A percentile compares a stretch with the other conserved stretches of the same genome.
phyloP scores from a whole-genome alignment of 2,113 vertebrate species.

The Atractosteus spatula region DNA sequence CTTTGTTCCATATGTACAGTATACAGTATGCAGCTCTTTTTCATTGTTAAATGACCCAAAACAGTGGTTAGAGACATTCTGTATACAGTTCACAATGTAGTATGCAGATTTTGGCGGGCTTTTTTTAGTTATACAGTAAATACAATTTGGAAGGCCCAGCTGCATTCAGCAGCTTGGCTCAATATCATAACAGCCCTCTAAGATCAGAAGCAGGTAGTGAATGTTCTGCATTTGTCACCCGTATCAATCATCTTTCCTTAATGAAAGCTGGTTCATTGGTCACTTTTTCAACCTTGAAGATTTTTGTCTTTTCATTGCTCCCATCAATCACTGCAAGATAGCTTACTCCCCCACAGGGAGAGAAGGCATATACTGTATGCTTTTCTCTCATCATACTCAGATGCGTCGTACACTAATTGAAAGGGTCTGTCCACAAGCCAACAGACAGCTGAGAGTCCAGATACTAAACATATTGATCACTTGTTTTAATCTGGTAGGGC shows the following conservation, averaged over 20 bases:
- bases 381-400: background rate
- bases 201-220: conserved; percentile 20
- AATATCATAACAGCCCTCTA: conserved; percentile 18
- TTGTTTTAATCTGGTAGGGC: conserved; percentile 14
- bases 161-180: conserved; percentile 7
- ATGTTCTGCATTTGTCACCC: conserved; percentile 40
- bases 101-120: too few relatives aligned
- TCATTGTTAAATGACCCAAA: too few relatives aligned
- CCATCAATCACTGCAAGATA: conserved; percentile 42
- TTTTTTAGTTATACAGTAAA: too few relatives aligned
- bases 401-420: background rate
- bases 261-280: conserved; percentile 41
- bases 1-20: too few relatives aligned
- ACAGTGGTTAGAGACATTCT: too few relatives aligned
- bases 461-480: conserved; percentile 14
- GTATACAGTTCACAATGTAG: too few relatives aligned
- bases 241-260: conserved; percentile 48
- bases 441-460: background rate
- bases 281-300: conserved; percentile 52
- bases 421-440: background rate
- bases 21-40: too few relatives aligned
- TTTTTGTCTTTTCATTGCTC: conserved; percentile 31
- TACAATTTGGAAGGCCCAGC: conserved; percentile 1
- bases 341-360: conserved; percentile 3
- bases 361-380: background rate